A percentile compares a stretch with the other conserved stretches of the same genome.
Evolutionary conservation across 2,113 vertebrate species (phyloP).

Genomic region (Pluvianellus socialis): DNA sequence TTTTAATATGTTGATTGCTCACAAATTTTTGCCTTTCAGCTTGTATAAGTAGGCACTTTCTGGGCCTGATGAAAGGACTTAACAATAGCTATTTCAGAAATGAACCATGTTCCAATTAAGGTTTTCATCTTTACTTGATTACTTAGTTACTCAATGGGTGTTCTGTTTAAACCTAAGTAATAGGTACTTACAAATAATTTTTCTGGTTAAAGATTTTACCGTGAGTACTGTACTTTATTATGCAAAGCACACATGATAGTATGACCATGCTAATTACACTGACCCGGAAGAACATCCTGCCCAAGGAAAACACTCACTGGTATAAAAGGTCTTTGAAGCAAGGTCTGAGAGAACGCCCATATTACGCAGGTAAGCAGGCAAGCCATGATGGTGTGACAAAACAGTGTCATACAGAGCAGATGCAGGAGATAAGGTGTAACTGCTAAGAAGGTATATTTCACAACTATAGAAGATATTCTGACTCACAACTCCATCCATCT

Average conservation of each 20-base stretch:
- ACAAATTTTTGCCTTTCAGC: not conserved
- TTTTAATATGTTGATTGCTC: not conserved
- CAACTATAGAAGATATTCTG: not conserved
- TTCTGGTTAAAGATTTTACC: not conserved
- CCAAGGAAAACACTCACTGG: not conserved
- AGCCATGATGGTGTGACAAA: accelerated
- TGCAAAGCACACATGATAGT: not conserved
- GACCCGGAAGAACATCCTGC: not conserved
- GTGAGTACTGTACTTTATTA: not conserved
- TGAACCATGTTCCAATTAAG: not conserved
- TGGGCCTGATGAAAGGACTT: not conserved
- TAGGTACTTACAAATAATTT: not conserved
- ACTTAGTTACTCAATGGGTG: not conserved
- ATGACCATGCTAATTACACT: not conserved
- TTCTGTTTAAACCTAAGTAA: not conserved
- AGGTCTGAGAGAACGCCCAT: not conserved
- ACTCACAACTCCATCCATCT: not conserved
- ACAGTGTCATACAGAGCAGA: not conserved
- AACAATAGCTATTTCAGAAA: not conserved
- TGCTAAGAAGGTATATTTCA: not conserved
- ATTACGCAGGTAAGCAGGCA: not conserved
- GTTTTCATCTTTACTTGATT: not conserved
- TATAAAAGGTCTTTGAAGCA: not conserved
- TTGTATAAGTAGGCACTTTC: not conserved
- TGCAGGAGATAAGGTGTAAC: not conserved